phyloP scores from a whole-genome alignment of 2,888 invertebrate species.

The Noctua pronuba region DNA sequence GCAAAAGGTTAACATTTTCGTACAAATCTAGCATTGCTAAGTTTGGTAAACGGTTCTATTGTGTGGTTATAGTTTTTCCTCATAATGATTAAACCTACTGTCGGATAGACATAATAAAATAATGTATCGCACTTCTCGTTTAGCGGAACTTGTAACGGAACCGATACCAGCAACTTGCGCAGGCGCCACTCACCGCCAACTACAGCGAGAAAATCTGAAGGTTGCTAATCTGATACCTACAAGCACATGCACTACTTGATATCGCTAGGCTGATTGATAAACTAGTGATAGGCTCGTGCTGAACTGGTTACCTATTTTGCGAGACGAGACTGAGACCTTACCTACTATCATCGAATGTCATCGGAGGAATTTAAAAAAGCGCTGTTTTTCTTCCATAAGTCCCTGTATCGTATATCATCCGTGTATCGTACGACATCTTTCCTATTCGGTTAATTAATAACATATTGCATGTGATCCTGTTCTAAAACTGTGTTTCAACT shows the following conservation, averaged over 20 bases:
- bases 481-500: too few species aligned
- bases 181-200: conserved; percentile 25
- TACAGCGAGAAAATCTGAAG: conserved; percentile 10
- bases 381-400: neutral
- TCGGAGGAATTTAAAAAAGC: neutral
- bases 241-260: conserved; percentile 13
- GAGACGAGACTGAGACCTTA: neutral
- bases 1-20: neutral
- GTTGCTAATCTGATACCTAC: conserved; percentile 3
- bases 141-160: conserved; percentile 38
- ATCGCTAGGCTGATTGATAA: conserved; percentile 5
- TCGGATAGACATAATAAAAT: neutral
- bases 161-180: conserved; percentile 11
- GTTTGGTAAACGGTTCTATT: neutral
- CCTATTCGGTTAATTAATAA: too few species aligned
- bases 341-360: neutral
- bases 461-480: too few species aligned
- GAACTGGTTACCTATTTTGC: neutral
- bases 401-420: too few species aligned
- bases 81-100: neutral
- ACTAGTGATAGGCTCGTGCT: neutral
- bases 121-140: neutral
- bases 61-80: conserved; percentile 1
- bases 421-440: too few species aligned
- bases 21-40: neutral